Base-by-base conservation (phyloP, 2,797 vertebrate genomes). In the Onychomys arenicola region DNA sequence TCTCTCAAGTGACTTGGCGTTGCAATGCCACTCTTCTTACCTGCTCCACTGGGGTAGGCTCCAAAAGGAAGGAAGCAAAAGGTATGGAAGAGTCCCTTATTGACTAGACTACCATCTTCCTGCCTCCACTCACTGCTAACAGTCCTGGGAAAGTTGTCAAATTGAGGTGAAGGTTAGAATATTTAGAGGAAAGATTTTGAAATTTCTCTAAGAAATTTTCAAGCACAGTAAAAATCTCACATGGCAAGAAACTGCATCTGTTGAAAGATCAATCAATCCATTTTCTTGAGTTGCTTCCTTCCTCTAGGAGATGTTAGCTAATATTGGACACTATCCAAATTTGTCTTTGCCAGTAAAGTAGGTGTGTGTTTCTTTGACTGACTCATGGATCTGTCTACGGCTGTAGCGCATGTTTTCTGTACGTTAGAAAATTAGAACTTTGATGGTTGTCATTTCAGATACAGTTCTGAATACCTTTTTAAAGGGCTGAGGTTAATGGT, bases 251-350 rank as follows among this genome's bases (percentile, higher is more conserved):
- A 89, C 67, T 63, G 91, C 73, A 69, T 92, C 73, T 97, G 95
- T 91, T 97, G 97, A 97, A 96, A 97, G 95, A 97, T 92, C 95
- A 95, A 97, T 97, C 89, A 85, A 67, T 92, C 88, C 93, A 86
- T 96, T 97, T 97, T 96, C 94, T 97, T 96, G 92, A 55, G 87
- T 96, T 90, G 81, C 93, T 93, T 95, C 94, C 96, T 97, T 96
- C 90, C 93, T 95, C 93, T 82, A 91, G 92, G 97, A 97, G 96
- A 94, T 73, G 84, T 95, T 95, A 67, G 94, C 94, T 95, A 91
- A 73, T 92, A 85, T 67, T 61, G 59, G 92, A 93, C 92, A 87
- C 69, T 92, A 61, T 65, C 91, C 88, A 94, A 52, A 92, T 78
- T 93, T 95, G 65, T 82, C 63, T 94, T 78, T 96, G 40, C 83